Conservation (phyloP, 2,888 invertebrate species). For the Pyrocoelia pectoralis region DNA sequence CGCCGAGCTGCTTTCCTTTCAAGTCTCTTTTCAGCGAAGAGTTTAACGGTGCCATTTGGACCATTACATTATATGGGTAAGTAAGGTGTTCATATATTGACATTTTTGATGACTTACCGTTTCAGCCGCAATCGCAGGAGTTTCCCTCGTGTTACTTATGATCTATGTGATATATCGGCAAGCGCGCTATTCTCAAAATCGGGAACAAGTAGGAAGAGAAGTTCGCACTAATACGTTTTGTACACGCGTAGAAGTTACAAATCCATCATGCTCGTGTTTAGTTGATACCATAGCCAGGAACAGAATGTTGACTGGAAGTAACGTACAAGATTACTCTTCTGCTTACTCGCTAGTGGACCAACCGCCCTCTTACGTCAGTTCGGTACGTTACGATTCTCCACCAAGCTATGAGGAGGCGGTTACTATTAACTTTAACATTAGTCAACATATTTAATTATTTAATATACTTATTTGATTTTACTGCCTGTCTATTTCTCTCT, state of each 20-base stretch:
- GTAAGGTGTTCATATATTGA: no score
- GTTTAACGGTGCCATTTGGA: background rate
- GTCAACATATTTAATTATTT: no score
- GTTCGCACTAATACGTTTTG: background rate
- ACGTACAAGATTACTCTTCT: background rate
- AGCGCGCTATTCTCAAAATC: background rate
- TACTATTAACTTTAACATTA: background rate
- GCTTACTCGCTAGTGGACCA: background rate
- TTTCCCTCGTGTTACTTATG: background rate
- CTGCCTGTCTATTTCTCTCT: no score
- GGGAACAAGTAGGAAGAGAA: background rate
- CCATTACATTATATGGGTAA: constrained; percentile 9
- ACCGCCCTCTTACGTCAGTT: background rate
- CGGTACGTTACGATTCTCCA: background rate
- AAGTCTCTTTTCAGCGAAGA: background rate
- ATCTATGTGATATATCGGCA: constrained; percentile 5
- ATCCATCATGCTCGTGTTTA: background rate
- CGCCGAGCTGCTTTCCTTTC: no score
- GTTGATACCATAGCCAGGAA: background rate
- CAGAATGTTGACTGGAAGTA: background rate
- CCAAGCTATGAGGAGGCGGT: background rate
- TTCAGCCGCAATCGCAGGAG: background rate
- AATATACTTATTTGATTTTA: no score
- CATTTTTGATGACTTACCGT: background rate
- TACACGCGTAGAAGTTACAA: background rate